Evolutionary conservation across 2,888 invertebrate species (phyloP).

Genomic region (Listrodromus nycthemerus): DNA sequence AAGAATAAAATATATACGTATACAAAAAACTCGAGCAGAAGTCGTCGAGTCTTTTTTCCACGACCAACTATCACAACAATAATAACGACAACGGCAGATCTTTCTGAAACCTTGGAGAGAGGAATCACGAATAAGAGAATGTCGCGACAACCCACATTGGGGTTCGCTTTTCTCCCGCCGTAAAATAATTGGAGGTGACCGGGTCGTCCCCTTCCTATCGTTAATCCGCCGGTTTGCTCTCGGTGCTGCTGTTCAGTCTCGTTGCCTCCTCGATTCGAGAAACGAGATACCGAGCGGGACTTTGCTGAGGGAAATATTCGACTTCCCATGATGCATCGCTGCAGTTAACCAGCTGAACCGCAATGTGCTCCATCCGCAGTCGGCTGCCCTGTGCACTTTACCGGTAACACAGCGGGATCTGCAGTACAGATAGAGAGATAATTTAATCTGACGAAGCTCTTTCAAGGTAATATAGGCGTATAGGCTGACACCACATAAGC

Average conservation of each 20-base stretch:
- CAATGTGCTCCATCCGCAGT: not conserved
- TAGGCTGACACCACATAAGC: no score
- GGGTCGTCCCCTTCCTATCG: not conserved
- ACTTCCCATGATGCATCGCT: conserved; percentile 1
- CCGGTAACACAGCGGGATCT: not conserved
- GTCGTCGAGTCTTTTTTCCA: not conserved
- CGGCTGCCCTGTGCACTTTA: not conserved
- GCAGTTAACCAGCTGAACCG: not conserved
- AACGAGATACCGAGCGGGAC: not conserved
- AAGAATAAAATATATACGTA: not conserved
- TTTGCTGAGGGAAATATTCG: conserved; percentile 2
- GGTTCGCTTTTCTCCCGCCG: not conserved
- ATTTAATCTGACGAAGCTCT: conserved; percentile 61
- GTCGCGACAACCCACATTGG: no score
- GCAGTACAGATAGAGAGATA: conserved; percentile 11
- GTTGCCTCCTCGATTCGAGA: not conserved
- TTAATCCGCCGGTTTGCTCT: not conserved
- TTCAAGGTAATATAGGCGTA: no score
- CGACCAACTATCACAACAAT: conserved; percentile 32
- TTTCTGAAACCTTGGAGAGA: not conserved
- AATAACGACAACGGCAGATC: not conserved
- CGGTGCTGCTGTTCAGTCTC: not conserved
- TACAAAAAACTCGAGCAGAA: not conserved
- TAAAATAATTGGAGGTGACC: conserved; percentile 10
- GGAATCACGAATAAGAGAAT: conserved; percentile 9